Conservation (phyloP, 2,113 vertebrate species). For the Hippoglossus stenolepis region DNA sequence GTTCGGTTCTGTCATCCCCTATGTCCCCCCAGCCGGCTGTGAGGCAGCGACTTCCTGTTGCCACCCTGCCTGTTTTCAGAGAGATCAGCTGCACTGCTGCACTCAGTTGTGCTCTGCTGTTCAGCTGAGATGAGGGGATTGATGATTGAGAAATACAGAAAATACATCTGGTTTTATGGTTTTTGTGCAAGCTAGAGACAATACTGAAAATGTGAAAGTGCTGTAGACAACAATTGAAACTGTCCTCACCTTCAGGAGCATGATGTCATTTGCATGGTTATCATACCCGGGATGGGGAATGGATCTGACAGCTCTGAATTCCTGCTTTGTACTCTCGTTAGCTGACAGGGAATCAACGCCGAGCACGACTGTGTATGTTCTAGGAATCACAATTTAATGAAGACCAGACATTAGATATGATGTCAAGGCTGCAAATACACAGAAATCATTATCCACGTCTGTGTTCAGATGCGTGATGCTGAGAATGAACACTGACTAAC, state of each 20-base stretch:
- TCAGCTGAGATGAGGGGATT: constrained; percentile 54
- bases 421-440: constrained; percentile 8
- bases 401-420: not conserved
- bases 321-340: constrained; percentile 55
- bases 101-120: constrained; percentile 50
- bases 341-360: constrained; percentile 58
- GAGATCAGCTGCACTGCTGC: constrained; percentile 66
- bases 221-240: not conserved
- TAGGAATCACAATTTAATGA: constrained; percentile 29
- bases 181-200: not conserved
- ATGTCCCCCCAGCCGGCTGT: constrained; percentile 71
- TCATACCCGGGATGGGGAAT: constrained; percentile 68
- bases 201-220: not conserved
- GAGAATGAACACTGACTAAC: not conserved
- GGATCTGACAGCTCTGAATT: not conserved
- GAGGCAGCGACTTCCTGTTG: constrained; percentile 41
- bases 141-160: not conserved
- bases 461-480: not conserved
- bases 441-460: not conserved
- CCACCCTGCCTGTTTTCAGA: constrained; percentile 7
- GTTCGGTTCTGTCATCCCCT: constrained; percentile 52
- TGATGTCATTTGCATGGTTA: constrained; percentile 72
- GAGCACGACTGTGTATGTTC: constrained; percentile 72
- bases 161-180: not conserved
- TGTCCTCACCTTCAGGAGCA: constrained; percentile 79